Percentiles rank a stretch among this genome's conserved stretches.
phyloP scores from a whole-genome alignment of 2,797 vertebrate genomes.

The Hippopotamyrus pictus region DNA sequence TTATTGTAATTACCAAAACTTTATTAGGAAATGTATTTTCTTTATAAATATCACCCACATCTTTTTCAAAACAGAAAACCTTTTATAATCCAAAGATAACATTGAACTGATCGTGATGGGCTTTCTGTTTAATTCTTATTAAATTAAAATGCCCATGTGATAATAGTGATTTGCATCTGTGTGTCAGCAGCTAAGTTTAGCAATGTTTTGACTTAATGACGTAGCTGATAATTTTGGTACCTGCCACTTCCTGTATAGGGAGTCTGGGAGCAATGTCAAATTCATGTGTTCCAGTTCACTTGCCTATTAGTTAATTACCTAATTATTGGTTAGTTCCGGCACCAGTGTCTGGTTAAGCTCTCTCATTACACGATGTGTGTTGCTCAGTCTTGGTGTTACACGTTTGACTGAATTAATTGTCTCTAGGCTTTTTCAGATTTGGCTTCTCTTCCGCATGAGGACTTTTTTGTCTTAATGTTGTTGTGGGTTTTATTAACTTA shows the following conservation, averaged over 20 bases:
- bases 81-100: background rate
- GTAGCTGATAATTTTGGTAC: background rate
- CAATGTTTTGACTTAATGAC: background rate
- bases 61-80: background rate
- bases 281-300: background rate
- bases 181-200: slow-evolving; percentile 6
- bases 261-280: background rate
- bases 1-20: background rate
- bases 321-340: background rate
- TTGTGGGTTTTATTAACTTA: background rate
- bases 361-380: background rate
- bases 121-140: background rate
- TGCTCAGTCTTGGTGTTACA: background rate
- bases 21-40: background rate
- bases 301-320: background rate
- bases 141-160: background rate
- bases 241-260: background rate
- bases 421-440: background rate
- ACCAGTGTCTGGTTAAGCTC: background rate
- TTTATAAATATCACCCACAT: background rate
- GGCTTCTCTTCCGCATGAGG: background rate
- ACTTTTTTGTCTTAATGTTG: background rate
- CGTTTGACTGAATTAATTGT: background rate
- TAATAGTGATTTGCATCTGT: background rate
- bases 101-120: background rate